Evolutionary conservation across 1,140 invertebrate genomes (phyloP), one percentile per base, ranked within the genome.

Genomic region (Drosophila ironensis): DNA sequence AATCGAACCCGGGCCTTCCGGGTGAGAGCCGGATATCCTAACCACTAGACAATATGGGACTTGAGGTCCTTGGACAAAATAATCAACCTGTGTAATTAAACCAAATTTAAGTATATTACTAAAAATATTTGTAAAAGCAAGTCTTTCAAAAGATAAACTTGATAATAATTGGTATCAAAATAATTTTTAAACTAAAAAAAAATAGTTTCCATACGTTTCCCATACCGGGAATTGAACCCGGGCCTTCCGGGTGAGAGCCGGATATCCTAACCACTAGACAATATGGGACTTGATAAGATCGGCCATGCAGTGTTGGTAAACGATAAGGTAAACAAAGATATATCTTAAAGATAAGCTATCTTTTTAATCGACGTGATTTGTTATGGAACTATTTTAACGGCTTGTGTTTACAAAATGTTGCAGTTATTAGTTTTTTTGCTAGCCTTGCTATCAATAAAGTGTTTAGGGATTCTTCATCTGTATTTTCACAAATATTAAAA

Each of bases 1-100:
- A 95, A 95, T 95, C 93, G 94, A 95, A 95, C 94, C 93, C 94
- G 94, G 93, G 94, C 94, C 93, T 94, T 92, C 93, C 93, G 93
- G 94, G 94, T 94, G 94, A 95, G 92, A 95, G 94, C 94, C 94
- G 94, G 93, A 92, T 94, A 95, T 95, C 94, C 94, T 95, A 95
- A 93, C 94, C 94, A 95, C 94, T 95, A 95, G 94, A 93, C 92
- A 91, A 92, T 92, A 61, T 63, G 56, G 59, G 59, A 63, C 6
- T 16, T 61, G 40, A 42, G 0, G 1, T 9, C 3, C 6, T 2
- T 8, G 25, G 5, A 7, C n/a, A n/a, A n/a, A n/a, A n/a, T n/a
- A n/a, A n/a, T 27, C 7, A 27, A 27, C 8, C 8, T 9, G 25
- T 27, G 25, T 27, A 3, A 27, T 27, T 9, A n/a, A 6, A 27